Conservation (phyloP, 2,888 invertebrate genomes). For the Drosophila buzzatii region DNA sequence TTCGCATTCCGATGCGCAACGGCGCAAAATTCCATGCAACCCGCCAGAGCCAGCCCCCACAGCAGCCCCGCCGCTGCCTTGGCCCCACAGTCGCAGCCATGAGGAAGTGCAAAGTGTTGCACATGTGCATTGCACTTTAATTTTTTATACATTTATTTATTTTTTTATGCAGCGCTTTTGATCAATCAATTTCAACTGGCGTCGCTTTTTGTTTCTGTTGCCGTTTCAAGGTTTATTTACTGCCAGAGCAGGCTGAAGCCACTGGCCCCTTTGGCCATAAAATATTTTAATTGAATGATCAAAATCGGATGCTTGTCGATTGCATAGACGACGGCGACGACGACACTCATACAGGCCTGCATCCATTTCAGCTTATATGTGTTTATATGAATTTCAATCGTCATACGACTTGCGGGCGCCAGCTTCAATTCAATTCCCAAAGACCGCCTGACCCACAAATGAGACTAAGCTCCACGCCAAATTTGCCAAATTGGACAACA, state of each 20-base stretch:
- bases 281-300: slow-evolving; percentile 82
- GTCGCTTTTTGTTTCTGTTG: slow-evolving; percentile 44
- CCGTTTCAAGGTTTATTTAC: slow-evolving; percentile 60
- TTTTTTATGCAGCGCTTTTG: slow-evolving; percentile 51
- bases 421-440: slow-evolving; percentile 56
- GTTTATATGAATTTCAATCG: slow-evolving; percentile 64
- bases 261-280: slow-evolving; percentile 57
- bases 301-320: slow-evolving; percentile 70
- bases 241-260: slow-evolving; percentile 36
- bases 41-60: not conserved
- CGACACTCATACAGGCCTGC: slow-evolving; percentile 21
- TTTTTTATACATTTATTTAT: slow-evolving; percentile 51
- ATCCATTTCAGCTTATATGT: slow-evolving; percentile 19
- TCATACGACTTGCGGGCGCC: slow-evolving; percentile 60
- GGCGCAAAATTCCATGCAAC: slow-evolving; percentile 70
- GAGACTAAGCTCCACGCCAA: slow-evolving; percentile 52
- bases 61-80: not conserved
- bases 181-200: slow-evolving; percentile 81
- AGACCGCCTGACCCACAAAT: slow-evolving; percentile 76
- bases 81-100: slow-evolving; percentile 34
- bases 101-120: slow-evolving; percentile 80
- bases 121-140: slow-evolving; percentile 80
- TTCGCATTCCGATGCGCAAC: slow-evolving; percentile 79
- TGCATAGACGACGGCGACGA: slow-evolving; percentile 30
- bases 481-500: slow-evolving; percentile 72